A percentile compares a stretch with the other conserved stretches of the same genome.
These are phyloP conservation scores for Danio albolineatus DNA, from an alignment of 2,797 vertebrate genomes.

Conservation along the genomic window DNA sequence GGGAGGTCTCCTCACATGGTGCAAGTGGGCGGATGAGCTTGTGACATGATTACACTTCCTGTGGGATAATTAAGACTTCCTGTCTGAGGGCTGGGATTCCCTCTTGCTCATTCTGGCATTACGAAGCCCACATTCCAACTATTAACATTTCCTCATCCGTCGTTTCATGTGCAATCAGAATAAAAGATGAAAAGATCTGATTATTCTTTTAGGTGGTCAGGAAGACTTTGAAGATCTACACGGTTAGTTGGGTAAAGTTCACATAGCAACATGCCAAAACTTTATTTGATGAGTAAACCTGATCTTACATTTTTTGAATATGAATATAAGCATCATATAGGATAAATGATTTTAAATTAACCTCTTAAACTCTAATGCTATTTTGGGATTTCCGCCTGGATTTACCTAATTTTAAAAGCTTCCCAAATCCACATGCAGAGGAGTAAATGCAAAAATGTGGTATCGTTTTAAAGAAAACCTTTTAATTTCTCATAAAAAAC, in stretches of 20 bases:
- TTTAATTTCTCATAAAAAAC: no score
- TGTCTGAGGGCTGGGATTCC: constrained; percentile 55
- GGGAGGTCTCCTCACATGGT: constrained; percentile 57
- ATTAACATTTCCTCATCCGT: neutral
- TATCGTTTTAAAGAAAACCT: no score
- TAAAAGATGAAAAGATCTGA: neutral
- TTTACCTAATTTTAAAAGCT: no score
- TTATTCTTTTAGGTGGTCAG: no score
- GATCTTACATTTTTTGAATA: no score
- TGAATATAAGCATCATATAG: no score
- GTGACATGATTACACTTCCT: constrained; percentile 55
- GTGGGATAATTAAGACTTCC: constrained; percentile 59
- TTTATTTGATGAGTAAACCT: neutral
- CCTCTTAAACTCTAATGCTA: no score
- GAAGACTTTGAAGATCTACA: constrained; percentile 14
- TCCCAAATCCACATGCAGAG: no score
- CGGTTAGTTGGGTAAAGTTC: constrained; percentile 47
- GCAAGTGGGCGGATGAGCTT: constrained; percentile 58
- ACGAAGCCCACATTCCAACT: neutral
- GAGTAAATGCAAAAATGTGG: no score
- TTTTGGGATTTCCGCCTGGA: no score
- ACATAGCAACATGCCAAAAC: constrained; percentile 52
- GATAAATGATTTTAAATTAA: no score
- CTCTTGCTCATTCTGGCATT: constrained; percentile 52
- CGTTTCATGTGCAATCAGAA: constrained; percentile 6